Evolutionary conservation across 1,140 invertebrate species (phyloP), one percentile per base, ranked within the genome.

Genomic region (Formica selysi): DNA sequence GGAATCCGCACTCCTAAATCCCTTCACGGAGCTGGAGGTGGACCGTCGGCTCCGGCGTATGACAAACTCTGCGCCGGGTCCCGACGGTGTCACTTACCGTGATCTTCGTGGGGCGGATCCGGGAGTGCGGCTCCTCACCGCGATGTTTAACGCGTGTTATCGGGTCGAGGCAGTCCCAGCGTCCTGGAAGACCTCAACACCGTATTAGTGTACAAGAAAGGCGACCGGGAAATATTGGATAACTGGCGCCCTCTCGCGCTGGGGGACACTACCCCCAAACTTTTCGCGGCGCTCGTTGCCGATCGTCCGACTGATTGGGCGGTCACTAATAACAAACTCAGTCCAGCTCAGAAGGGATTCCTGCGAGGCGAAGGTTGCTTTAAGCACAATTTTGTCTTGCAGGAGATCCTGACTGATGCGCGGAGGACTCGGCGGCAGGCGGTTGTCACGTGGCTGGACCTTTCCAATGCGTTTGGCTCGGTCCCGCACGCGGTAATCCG

Each of bases 311-410:
- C 73, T 2, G 16, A 36, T 8, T 89, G 78, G 61, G 36, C 36
- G 78, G 22, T 79, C 48, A 1, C 44, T 7, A 38, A 76, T 22
- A 11, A 84, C 0, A 44, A 81, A 2, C 51, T 94, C 0, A 85
- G 76, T 19, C 29, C 51, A 1, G 51, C 54, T 0, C 93, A 93
- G 51, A 94, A 94, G 78, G 92, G 92, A 0, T 94, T 94, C 62
- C 76, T 91, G 22, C 65, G 65, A 29, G 91, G 86, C 65, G 93
- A 94, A 54, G 93, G 93, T 1, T 93, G 87, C 36, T 88, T 88
- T 11, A 93, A 95, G 76, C 92, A 73, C 19, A 73, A 57, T 22
- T 76, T 70, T 0, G 41, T 48, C 22, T 3, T 73, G 19, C 70
- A 36, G 48, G 48, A 73, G 32, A 22, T 73, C 51, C 19, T 73